phyloP scores from a whole-genome alignment of 2,888 invertebrate genomes.

The Chaetogeoica ovagalla region DNA sequence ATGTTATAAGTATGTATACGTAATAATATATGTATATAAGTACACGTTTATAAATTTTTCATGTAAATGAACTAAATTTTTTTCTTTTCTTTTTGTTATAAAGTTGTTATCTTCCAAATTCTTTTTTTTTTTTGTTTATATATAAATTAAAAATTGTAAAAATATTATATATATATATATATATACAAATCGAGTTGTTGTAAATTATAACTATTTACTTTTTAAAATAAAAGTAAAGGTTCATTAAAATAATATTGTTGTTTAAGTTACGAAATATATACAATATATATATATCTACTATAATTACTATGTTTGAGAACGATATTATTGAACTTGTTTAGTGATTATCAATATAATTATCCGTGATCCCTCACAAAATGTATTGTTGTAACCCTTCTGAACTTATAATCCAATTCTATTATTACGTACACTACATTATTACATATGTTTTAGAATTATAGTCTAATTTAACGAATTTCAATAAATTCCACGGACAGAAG shows the following conservation, averaged over 20 bases:
- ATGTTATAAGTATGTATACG: background rate
- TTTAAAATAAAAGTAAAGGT: slow-evolving; percentile 24
- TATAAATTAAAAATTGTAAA: background rate
- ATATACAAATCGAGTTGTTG: slow-evolving; percentile 11
- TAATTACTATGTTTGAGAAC: too few species aligned
- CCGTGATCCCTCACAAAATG: too few species aligned
- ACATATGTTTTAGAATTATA: too few species aligned
- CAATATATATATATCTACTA: slow-evolving; percentile 13
- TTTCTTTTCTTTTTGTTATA: background rate
- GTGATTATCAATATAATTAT: too few species aligned
- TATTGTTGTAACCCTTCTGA: too few species aligned
- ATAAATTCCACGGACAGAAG: too few species aligned
- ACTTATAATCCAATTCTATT: too few species aligned
- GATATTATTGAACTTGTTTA: too few species aligned
- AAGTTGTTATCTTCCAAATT: slow-evolving; percentile 28
- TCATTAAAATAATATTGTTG: slow-evolving; percentile 26
- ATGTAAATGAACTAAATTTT: slow-evolving; percentile 31
- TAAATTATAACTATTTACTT: slow-evolving; percentile 21
- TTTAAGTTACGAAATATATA: slow-evolving; percentile 27
- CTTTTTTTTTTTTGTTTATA: slow-evolving; percentile 29
- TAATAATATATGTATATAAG: background rate
- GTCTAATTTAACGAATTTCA: too few species aligned
- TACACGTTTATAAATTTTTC: background rate
- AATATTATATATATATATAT: too few species aligned
- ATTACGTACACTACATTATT: too few species aligned